phyloP scores from a whole-genome alignment of 92 coral and sea anemone species.

The Diadumene lineata region DNA sequence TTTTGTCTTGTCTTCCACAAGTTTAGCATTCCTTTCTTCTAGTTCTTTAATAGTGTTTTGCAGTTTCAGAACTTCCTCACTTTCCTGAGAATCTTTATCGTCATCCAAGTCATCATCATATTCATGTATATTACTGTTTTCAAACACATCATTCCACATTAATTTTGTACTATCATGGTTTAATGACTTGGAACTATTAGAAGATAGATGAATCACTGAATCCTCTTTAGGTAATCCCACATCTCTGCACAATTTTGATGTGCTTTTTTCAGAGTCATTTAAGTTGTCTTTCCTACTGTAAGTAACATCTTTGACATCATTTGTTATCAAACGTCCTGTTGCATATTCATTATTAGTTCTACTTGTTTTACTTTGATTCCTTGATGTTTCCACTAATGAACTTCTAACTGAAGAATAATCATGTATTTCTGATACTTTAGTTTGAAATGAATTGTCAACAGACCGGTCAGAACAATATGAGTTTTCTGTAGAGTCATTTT shows the following conservation, averaged over 20 bases:
- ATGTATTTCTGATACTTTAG: not conserved
- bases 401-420: not conserved
- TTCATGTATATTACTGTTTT: not conserved
- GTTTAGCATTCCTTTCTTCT: conserved; percentile 80
- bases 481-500: not conserved
- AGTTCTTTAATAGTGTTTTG: conserved; percentile 59
- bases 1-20: conserved; percentile 84
- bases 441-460: not conserved
- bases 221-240: not conserved
- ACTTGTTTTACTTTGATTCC: not conserved
- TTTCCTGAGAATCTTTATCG: not conserved
- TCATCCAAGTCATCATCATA: not conserved
- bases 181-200: not conserved
- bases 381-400: not conserved
- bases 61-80: conserved; percentile 26
- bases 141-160: not conserved
- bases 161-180: not conserved
- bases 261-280: not conserved
- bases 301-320: not conserved
- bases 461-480: too few species aligned
- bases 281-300: not conserved
- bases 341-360: not conserved
- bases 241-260: not conserved
- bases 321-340: too few species aligned
- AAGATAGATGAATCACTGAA: not conserved